Base-by-base conservation (phyloP, 2,888 invertebrate species). In the Meiosimyza platycephala region DNA sequence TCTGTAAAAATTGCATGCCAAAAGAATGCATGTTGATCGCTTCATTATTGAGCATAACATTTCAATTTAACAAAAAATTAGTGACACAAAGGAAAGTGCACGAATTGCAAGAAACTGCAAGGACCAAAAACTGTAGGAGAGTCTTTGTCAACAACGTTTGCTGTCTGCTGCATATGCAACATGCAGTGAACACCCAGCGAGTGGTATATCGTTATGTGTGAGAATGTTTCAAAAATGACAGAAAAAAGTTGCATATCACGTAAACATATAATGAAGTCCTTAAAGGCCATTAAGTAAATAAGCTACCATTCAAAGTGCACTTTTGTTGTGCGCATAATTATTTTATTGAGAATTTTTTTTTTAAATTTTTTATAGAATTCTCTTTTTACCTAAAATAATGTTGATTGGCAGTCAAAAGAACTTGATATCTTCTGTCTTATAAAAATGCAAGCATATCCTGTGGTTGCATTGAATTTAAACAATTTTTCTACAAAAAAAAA, bases 1-100 rank as follows among this genome's bases (percentile, higher is more conserved):
- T 33, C n/a, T n/a, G 12, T 18, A 7, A 60, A 22, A 28, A 13
- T 50, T 72, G 72, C 60, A 66, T 60, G 57, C 16, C 48, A 13
- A 18, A n/a, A 55, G 57, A 28, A 28, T 55, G 13, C 68, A 70
- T 64, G 68, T 64, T 76, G 72, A 76, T 75, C 72, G 68, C 70
- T 72, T 76, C 74, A 77, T 77, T 76, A 75, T 75, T 63, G 60
- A 62, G 67, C 75, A 67, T 72, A 72, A 76, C 74, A 76, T 75
- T 69, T 76, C 77, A 75, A 76, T 77, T 77, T 74, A 15, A 62
- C 65, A 22, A 67, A 59, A 55, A 62, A 33, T 33, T 40, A 54
- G 47, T 47, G 55, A 55, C 6, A n/a, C 2, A 47, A 69, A 57
- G 55, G 48, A 63, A n/a, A 55, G 9, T 40, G 40, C 40, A 40